Percentiles rank a stretch among this genome's conserved stretches.
Evolutionary conservation across 2,888 invertebrate genomes (phyloP).

Genomic region (Holacanthella duospinosa): DNA sequence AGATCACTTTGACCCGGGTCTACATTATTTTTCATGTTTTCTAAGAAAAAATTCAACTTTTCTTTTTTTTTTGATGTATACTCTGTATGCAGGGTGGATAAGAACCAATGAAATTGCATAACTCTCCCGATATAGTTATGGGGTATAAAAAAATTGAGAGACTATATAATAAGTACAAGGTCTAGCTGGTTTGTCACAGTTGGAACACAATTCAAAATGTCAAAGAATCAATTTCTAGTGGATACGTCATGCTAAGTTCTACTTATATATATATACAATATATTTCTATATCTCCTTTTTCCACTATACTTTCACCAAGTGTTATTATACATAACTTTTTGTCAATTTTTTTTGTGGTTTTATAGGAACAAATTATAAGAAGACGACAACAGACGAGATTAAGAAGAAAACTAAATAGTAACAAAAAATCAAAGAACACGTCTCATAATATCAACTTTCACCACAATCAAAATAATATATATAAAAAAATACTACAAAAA

Average conservation of each 20-base stretch:
- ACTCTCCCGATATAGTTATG: too few relatives aligned
- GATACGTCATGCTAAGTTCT: background rate
- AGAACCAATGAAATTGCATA: too few relatives aligned
- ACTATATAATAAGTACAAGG: too few relatives aligned
- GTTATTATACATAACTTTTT: background rate
- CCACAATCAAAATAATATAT: too few relatives aligned
- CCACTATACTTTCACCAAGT: background rate
- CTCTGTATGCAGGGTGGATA: too few relatives aligned
- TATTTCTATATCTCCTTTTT: background rate
- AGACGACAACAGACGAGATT: background rate
- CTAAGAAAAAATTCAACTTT: too few relatives aligned
- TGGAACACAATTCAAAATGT: slow-evolving; percentile 2
- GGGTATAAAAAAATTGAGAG: too few relatives aligned
- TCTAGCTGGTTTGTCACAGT: background rate
- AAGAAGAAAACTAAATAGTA: background rate
- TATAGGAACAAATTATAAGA: background rate
- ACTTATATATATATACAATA: too few relatives aligned
- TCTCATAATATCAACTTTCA: too few relatives aligned
- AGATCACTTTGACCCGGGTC: background rate
- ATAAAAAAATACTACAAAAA: too few relatives aligned
- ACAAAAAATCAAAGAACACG: background rate
- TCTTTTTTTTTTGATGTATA: too few relatives aligned
- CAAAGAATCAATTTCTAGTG: background rate
- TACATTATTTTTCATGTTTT: background rate
- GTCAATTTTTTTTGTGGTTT: background rate